These are phyloP conservation scores for Monarcha castaneiventris DNA, from an alignment of 2,113 vertebrate genomes.

Conservation along the genomic window DNA sequence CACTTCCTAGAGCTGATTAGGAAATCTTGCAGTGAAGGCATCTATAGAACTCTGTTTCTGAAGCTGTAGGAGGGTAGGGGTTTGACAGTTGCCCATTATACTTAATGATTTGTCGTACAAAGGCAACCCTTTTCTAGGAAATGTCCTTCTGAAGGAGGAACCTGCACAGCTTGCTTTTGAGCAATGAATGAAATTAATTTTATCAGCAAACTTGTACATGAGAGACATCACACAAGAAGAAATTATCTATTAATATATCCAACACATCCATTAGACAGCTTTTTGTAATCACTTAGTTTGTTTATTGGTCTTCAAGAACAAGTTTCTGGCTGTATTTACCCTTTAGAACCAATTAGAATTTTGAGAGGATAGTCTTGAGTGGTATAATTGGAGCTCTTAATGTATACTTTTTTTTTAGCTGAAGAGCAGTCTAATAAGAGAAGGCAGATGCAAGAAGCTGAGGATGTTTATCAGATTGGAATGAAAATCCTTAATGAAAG, in stretches of 20 bases:
- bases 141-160: accelerated
- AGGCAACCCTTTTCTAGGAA: background rate
- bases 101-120: background rate
- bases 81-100: background rate
- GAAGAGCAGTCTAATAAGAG: conserved; percentile 89
- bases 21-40: background rate
- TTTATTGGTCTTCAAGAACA: background rate
- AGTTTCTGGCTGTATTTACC: background rate
- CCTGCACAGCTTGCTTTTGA: background rate
- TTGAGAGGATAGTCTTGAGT: background rate
- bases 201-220: background rate
- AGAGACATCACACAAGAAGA: background rate
- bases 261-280: background rate
- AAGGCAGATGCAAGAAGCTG: conserved; percentile 85
- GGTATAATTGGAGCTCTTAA: background rate
- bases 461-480: conserved; percentile 87
- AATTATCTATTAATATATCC: background rate
- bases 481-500: conserved; percentile 89
- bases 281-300: background rate
- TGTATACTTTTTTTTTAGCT: conserved; percentile 69
- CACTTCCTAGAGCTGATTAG: background rate
- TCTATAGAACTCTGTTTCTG: background rate
- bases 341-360: background rate
- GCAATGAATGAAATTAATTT: background rate
- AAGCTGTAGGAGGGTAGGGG: background rate